These are phyloP conservation scores for Philereme vetulata DNA, from an alignment of 2,888 invertebrate genomes.

Conservation along the genomic window DNA sequence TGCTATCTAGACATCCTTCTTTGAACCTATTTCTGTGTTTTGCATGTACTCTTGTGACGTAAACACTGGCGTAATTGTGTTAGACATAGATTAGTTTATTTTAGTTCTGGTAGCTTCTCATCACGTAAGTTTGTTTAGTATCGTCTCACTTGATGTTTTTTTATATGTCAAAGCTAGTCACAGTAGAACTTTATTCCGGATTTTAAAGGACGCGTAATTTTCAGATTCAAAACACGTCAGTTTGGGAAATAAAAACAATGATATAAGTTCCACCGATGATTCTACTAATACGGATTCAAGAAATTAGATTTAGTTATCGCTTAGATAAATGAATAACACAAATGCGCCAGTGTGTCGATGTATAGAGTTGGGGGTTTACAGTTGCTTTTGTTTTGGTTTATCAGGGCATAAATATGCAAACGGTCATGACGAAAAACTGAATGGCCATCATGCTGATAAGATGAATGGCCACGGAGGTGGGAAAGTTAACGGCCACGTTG, in stretches of 20 bases:
- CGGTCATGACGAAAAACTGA: constrained; percentile 45
- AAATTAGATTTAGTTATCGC: constrained; percentile 37
- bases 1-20: constrained; percentile 18
- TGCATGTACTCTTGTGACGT: constrained; percentile 62
- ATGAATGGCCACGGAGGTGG: constrained; percentile 39
- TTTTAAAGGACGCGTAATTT: constrained; percentile 64
- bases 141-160: constrained; percentile 37
- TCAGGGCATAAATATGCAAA: constrained; percentile 68
- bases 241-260: constrained; percentile 62
- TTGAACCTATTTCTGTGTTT: constrained; percentile 30
- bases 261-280: constrained; percentile 61
- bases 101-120: constrained; percentile 48
- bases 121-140: constrained; percentile 34
- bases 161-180: constrained; percentile 35
- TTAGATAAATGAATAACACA: constrained; percentile 58
- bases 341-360: constrained; percentile 68
- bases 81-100: constrained; percentile 54
- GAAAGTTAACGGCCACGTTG: constrained; percentile 47
- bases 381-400: constrained; percentile 64
- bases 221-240: constrained; percentile 70
- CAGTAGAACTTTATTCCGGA: constrained; percentile 34
- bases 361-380: constrained; percentile 55
- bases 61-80: constrained; percentile 78
- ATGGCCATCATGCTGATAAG: constrained; percentile 41
- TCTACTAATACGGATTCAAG: constrained; percentile 61